Evolutionary conservation across 2,797 vertebrate genomes (phyloP).

Genomic region (Falco concolor): DNA sequence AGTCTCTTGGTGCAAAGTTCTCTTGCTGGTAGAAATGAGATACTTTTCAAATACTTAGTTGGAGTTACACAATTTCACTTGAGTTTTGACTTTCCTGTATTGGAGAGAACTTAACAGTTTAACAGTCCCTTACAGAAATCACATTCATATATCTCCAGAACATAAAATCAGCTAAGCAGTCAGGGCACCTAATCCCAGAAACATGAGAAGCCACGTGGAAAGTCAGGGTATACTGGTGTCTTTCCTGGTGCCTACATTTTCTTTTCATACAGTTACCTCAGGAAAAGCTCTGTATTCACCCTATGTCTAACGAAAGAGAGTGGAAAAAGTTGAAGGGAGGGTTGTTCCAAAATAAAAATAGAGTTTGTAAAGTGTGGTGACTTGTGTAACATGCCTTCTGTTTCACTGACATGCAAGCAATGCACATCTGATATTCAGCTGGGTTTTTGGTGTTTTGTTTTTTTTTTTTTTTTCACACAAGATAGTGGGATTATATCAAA

Average conservation of each 20-base stretch:
- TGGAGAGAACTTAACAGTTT: not conserved
- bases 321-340: not conserved
- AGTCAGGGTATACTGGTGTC: not conserved
- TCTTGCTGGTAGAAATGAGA: not conserved
- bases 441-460: not conserved
- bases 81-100: not conserved
- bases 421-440: conserved; percentile 60
- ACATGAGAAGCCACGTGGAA: not conserved
- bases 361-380: not conserved
- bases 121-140: not conserved
- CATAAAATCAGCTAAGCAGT: not conserved
- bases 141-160: not conserved
- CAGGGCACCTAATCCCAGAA: not conserved
- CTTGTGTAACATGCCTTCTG: conserved; percentile 36
- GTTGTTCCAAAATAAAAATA: conserved; percentile 14
- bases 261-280: not conserved
- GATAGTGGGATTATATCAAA: conserved; percentile 45
- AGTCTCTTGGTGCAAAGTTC: not conserved
- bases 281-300: not conserved
- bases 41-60: not conserved
- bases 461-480: not conserved
- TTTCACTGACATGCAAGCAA: conserved; percentile 25
- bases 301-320: not conserved
- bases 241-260: not conserved
- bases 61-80: not conserved